Evolutionary conservation across 1,140 invertebrate genomes (phyloP), one percentile per base, ranked within the genome.

Genomic region (Mamestra configurata): DNA sequence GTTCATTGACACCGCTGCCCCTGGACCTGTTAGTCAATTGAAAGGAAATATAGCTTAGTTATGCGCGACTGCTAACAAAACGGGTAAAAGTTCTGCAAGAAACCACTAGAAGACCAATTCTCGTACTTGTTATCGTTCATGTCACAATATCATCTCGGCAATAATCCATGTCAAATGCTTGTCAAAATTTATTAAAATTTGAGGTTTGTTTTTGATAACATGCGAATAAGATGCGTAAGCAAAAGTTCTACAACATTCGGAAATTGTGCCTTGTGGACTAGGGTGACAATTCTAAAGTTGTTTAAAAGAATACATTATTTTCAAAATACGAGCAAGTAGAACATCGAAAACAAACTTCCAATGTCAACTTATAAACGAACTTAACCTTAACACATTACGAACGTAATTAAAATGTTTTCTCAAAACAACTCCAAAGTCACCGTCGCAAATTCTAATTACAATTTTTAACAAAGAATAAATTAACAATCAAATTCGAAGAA

Each of bases 1-100:
- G 53, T 59, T 57, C 37, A 59, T 75, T 59, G 51, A 75, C 53
- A 27, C 46, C 24, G 10, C 20, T 43, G 64, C 11, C 11, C 40
- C 18, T 66, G 11, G 15, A 5, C 27, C 27, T 31, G 27, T 31
- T 31, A 31, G 27, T 1, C 27, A 31, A 31, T 31, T 1, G 35
- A 35, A 31, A 40, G 11, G 40, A 10, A 13, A 43, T 43, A 11
- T 43, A 43, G 40, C 15, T 4, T 4, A n/a, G 43, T 49, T n/a
- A 49, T 4, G 0, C 13, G 4, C 15, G 43, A 15, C 4, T n/a
- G 27, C 5, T 31, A 5, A n/a, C n/a, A n/a, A n/a, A n/a, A n/a
- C n/a, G n/a, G n/a, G n/a, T n/a, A n/a, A n/a, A n/a, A n/a, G n/a
- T n/a, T n/a, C n/a, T n/a, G n/a, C n/a, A n/a, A n/a, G n/a, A n/a